Base-by-base conservation (phyloP, 1,140 invertebrate genomes). In the Subanguina moxae region DNA sequence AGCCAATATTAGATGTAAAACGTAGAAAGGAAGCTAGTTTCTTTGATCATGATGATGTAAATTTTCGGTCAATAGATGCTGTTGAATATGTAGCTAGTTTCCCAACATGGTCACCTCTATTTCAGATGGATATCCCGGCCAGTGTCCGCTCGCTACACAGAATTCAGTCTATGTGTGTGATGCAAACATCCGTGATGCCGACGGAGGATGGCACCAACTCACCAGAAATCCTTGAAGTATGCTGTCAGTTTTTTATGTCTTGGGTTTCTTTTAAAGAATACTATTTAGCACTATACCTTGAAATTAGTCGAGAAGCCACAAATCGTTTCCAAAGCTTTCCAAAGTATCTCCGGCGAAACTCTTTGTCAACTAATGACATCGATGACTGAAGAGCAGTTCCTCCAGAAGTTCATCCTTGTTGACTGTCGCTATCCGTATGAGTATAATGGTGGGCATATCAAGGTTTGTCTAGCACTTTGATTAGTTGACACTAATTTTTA, bases 401-500 rank as follows among this genome's bases (percentile, higher is more conserved):
- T 42, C 3, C 15, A 43, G 9, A 74, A 76, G 15, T 82, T 80
- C 64, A 46, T 82, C 42, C 64, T 87, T 23, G 82, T 87, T 56
- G 86, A 85, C 77, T 86, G 83, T 77, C 88, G 94, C 0, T 98
- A 95, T 84, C 95, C 95, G 0, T 98, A 96, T 82, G 95, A 99
- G 83, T 98, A 85, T 82, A 88, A 93, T 19, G 94, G 91, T 25
- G 95, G 95, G 0, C 95, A 98, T 80, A 95, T 98, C 45, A 52
- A 52, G n/a, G 23, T 52, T 52, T 19, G 1, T 52, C 23, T 5
- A 25, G 48, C 3, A 52, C 15, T 52, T 25, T 7, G 43, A 13
- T 45, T 45, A 7, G 23, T 3, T 52, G 48, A 52, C n/a, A 21
- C 3, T 52, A 5, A 52, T 52, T 15, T 52, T 52, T 52, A 52